Percentiles rank a stretch among this genome's conserved stretches.
phyloP scores from a whole-genome alignment of 2,797 vertebrate species.

The Crenichthys baileyi region DNA sequence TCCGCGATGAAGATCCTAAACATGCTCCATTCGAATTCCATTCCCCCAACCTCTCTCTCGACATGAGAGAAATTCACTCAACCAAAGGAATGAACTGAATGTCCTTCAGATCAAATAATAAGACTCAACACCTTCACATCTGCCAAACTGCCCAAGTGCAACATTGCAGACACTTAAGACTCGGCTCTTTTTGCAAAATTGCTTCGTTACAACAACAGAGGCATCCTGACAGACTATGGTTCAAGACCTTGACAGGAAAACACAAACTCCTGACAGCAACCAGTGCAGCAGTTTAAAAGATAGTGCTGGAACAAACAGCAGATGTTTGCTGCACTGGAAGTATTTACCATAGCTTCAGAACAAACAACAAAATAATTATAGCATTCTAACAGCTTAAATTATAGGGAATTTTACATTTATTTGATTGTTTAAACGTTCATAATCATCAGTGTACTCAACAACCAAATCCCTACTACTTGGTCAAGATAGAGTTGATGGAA shows the following conservation, averaged over 20 bases:
- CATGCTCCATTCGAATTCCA: no score
- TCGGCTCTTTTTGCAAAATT: constrained; percentile 16
- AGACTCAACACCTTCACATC: constrained; percentile 11
- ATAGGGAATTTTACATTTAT: no score
- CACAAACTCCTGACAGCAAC: background rate
- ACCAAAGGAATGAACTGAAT: background rate
- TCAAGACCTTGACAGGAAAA: constrained; percentile 18
- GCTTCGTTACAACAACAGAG: constrained; percentile 13
- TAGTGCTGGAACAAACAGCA: constrained; percentile 8
- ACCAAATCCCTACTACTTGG: no score
- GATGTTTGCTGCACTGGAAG: background rate
- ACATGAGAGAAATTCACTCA: no score
- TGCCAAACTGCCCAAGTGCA: constrained; percentile 14
- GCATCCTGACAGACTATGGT: constrained; percentile 12
- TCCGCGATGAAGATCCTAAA: no score
- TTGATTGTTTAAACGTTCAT: no score
- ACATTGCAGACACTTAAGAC: constrained; percentile 6
- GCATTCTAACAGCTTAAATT: background rate
- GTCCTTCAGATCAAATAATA: constrained; percentile 2
- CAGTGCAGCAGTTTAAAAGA: constrained; percentile 19
- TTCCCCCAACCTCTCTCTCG: no score
- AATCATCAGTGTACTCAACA: no score
- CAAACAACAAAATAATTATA: background rate
- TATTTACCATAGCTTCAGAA: background rate
- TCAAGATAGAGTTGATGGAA: no score